Percentiles rank a stretch among this genome's conserved stretches.
Evolutionary conservation across 37 sponge, comb jelly and placozoan genomes (phyloP).

Genomic region (Geodia barretti): DNA sequence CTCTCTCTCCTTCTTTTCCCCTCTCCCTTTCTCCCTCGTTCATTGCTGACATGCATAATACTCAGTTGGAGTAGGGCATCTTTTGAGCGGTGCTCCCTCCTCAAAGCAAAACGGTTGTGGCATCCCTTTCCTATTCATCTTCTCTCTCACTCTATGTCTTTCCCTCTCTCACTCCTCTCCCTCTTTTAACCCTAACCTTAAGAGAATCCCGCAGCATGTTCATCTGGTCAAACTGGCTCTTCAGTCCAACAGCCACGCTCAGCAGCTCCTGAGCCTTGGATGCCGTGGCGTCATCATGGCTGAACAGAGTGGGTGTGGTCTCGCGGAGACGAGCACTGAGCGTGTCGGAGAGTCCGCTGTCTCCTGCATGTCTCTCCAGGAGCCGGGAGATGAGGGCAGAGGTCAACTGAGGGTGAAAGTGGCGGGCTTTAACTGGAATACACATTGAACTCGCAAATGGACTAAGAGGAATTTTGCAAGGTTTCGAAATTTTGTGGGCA

Average conservation of each 20-base stretch:
- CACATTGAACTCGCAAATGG: neutral
- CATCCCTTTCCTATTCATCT: no score
- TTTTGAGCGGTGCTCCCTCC: no score
- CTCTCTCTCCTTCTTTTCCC: neutral
- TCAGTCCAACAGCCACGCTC: conserved; percentile 40
- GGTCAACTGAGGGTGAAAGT: conserved; percentile 34
- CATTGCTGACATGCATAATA: neutral
- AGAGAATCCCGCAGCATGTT: conserved; percentile 68
- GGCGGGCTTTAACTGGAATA: neutral
- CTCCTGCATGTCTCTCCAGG: conserved; percentile 74
- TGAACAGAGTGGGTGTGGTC: conserved; percentile 58
- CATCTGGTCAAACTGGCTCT: conserved; percentile 31
- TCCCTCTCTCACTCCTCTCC: no score
- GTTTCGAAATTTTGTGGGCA: no score
- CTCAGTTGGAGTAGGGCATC: neutral
- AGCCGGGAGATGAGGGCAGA: conserved; percentile 71
- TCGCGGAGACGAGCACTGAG: conserved; percentile 73
- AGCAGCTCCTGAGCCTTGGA: conserved; percentile 75
- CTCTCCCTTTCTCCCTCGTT: neutral
- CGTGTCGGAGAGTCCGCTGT: conserved; percentile 67
- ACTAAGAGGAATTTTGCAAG: neutral
- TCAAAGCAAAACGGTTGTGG: no score
- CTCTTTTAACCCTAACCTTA: no score
- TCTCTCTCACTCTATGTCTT: no score
- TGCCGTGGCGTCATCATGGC: conserved; percentile 81